These are phyloP conservation scores for Anguilla pacifica DNA, from an alignment of 2,797 vertebrate genomes.

Conservation along the genomic window DNA sequence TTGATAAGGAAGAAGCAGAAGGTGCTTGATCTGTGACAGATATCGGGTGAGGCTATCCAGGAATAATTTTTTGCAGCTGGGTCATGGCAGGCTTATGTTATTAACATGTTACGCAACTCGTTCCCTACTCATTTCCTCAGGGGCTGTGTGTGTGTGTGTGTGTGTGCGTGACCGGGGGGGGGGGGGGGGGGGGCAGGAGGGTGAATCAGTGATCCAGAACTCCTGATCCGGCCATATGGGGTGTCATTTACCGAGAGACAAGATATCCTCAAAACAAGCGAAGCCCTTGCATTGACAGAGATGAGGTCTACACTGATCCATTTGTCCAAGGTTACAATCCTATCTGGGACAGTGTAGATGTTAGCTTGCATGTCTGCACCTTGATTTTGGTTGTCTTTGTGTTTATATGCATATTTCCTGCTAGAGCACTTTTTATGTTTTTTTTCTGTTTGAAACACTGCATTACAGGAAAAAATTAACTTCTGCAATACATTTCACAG, in stretches of 20 bases:
- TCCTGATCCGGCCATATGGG: not conserved
- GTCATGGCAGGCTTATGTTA: constrained; percentile 1
- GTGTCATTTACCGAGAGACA: not conserved
- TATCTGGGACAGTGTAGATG: not conserved
- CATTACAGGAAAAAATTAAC: not conserved
- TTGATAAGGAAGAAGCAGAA: not conserved
- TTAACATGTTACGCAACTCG: constrained; percentile 3
- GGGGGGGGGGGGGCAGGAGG: not conserved
- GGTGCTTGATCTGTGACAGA: not conserved
- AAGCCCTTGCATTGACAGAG: not conserved
- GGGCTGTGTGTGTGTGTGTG: constrained; percentile 3
- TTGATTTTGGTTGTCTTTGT: not conserved
- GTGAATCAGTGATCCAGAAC: not conserved
- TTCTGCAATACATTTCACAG: not conserved
- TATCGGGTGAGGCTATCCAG: constrained; percentile 1
- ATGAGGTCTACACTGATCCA: not conserved
- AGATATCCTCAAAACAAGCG: constrained; percentile 22
- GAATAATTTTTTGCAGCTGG: constrained; percentile 17
- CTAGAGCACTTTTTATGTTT: not conserved
- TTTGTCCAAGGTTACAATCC: not conserved
- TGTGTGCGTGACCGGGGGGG: constrained; percentile 18
- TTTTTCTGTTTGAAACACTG: not conserved
- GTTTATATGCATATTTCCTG: not conserved
- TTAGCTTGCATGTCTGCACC: not conserved
- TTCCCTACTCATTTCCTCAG: not conserved